Conservation (phyloP, 2,888 invertebrate species). For the Pandemis corylana region DNA sequence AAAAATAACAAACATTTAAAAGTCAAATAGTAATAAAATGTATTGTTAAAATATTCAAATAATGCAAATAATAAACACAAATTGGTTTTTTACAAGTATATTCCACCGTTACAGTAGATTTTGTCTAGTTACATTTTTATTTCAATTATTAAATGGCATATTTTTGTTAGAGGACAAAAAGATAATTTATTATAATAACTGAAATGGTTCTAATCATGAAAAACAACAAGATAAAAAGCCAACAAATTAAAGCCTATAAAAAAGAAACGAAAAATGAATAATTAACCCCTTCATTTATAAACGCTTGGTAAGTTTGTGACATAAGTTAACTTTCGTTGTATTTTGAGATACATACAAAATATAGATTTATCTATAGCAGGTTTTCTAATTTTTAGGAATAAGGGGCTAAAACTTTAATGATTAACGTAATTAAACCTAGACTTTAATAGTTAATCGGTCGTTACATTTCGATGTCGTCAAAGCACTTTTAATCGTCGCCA, state of each 20-base stretch:
- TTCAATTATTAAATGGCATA: neutral
- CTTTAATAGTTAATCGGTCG: neutral
- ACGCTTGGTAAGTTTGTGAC: too few relatives aligned
- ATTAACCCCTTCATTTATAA: neutral
- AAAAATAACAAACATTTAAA: constrained; percentile 51
- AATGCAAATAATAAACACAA: constrained; percentile 23
- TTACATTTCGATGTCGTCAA: neutral
- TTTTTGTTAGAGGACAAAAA: neutral
- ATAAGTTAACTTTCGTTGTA: too few relatives aligned
- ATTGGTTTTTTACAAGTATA: neutral
- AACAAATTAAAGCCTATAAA: neutral
- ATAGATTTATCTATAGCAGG: too few relatives aligned
- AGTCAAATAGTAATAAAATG: constrained; percentile 42
- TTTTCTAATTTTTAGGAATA: too few relatives aligned
- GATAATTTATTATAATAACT: neutral
- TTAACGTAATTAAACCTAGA: neutral
- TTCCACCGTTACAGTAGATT: neutral
- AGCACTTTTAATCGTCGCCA: neutral
- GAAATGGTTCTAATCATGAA: too few relatives aligned
- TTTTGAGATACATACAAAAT: too few relatives aligned
- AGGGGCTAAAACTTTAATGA: neutral
- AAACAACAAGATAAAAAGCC: too few relatives aligned
- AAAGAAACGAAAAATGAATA: neutral
- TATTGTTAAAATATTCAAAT: constrained; percentile 22
- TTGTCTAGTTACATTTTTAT: neutral